Evolutionary conservation across 1,140 invertebrate genomes (phyloP), one percentile per base, ranked within the genome.

Genomic region (Drosophila lowei): DNA sequence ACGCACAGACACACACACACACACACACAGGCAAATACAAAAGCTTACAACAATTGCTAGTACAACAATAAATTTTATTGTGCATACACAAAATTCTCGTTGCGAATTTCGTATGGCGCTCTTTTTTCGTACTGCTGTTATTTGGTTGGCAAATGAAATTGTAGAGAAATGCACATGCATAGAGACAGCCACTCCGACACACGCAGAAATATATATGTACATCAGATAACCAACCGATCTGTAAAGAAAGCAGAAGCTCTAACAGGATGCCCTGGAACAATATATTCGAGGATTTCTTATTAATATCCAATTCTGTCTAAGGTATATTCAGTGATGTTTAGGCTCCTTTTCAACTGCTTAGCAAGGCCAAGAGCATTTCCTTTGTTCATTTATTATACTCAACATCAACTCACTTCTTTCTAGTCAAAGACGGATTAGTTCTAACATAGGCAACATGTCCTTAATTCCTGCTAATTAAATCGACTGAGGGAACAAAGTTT

Each of bases 31-130:
- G 30, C 28, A 8, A 25, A 44, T 7, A 72, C 48, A 57, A 67
- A 61, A 53, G 73, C 59, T 68, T 67, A 81, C 74, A 86, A 79
- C 80, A 81, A 86, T 83, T 88, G 74, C 72, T 76, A 64, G 66
- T 74, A 72, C 56, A 79, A 81, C 75, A 70, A 88, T 88, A 88
- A 88, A 88, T 88, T 88, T 88, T 76, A 88, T 88, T 88, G 78
- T 83, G 54, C 66, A 77, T 57, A 54, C 61, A 72, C 72, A 74
- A 34, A 56, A 68, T 62, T 79, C 73, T 58, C 64, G 13, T 44
- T 67, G 70, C 53, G 77, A 47, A 62, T 65, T 72, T 84, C 81
- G 74, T 64, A 59, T 77, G 57, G 52, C 25, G 57, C 59, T 60
- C 34, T 49, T 66, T 60, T 72, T 30, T 72, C 25, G 58, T 34